Base-by-base conservation (phyloP, 2,113 vertebrate species). In the Megaleporinus macrocephalus region DNA sequence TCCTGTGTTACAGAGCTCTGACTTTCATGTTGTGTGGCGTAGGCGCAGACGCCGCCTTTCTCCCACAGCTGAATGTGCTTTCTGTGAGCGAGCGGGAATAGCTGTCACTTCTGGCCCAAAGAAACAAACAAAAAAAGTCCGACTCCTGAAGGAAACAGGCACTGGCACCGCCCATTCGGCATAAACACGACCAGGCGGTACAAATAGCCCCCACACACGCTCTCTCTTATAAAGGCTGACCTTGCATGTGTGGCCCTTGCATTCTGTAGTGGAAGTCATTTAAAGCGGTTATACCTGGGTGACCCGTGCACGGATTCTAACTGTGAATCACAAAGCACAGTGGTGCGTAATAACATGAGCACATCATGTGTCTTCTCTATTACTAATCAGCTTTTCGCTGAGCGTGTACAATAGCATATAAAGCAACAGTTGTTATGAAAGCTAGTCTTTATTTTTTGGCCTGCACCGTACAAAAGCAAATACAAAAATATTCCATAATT, bases 21-120 rank as follows among this genome's bases (percentile, higher is more conserved):
- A 47, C 84, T 74, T 85, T 91, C 83, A 30, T 84, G 89, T 90
- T 88, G 90, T 90, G 90, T 92, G 86, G 89, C 89, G 84, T 89
- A 80, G 86, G 89, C 87, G 86, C 89, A 90, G 89, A 87, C 85
- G 87, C 87, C 85, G 88, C 89, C 89, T 90, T 91, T 93, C 91
- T 92, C 92, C 90, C 88, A 90, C 87, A 92, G 89, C 91, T 92
- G 90, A 92, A 92, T 93, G 90, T 90, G 91, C 57, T 89, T 91
- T 90, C 83, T 90, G 89, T 92, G 89, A 93, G 89, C 85, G 86
- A 92, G 90, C 88, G 88, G 87, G 91, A 93, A 92, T 92, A 91
- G 91, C 92, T 92, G 90, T 93, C 92, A 93, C 90, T 92, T 92
- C 89, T 92, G 92, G 91, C 90, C 90, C 82, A 78, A 77, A 92